phyloP scores from a whole-genome alignment of 2,113 vertebrate genomes.

The Bombycilla garrulus region DNA sequence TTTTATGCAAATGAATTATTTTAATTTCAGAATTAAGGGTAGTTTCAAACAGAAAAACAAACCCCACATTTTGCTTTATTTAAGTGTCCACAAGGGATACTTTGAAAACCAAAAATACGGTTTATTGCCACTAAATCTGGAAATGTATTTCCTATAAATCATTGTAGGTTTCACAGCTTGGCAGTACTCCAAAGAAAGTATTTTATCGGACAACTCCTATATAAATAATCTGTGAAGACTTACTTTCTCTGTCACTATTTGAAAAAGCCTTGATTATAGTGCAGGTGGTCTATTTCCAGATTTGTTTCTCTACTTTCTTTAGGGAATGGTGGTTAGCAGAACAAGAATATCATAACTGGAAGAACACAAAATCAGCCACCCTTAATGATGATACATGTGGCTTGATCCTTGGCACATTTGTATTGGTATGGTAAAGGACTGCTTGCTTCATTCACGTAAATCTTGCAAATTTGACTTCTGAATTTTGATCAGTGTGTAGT shows the following conservation, averaged over 20 bases:
- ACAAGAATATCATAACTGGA: neutral
- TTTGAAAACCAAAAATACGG: neutral
- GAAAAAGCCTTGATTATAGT: neutral
- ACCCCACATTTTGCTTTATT: neutral
- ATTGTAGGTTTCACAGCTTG: neutral
- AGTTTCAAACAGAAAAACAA: neutral
- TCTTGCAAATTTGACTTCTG: neutral
- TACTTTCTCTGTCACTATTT: neutral
- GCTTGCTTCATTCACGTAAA: neutral
- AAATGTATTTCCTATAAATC: neutral
- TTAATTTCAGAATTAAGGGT: neutral
- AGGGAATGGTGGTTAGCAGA: neutral
- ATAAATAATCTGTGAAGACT: neutral
- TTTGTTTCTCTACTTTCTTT: neutral
- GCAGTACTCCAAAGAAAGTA: neutral
- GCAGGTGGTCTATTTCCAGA: neutral
- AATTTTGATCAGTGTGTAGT: neutral
- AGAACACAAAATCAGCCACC: neutral
- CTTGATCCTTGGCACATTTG: neutral
- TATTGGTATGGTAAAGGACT: neutral
- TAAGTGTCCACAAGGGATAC: neutral
- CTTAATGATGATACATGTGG: neutral
- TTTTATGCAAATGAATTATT: neutral
- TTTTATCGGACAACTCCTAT: neutral
- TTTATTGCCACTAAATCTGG: neutral